Percentiles rank a stretch among this genome's conserved stretches.
phyloP scores from a whole-genome alignment of 1,140 invertebrate genomes.

The Ceratina australensis region DNA sequence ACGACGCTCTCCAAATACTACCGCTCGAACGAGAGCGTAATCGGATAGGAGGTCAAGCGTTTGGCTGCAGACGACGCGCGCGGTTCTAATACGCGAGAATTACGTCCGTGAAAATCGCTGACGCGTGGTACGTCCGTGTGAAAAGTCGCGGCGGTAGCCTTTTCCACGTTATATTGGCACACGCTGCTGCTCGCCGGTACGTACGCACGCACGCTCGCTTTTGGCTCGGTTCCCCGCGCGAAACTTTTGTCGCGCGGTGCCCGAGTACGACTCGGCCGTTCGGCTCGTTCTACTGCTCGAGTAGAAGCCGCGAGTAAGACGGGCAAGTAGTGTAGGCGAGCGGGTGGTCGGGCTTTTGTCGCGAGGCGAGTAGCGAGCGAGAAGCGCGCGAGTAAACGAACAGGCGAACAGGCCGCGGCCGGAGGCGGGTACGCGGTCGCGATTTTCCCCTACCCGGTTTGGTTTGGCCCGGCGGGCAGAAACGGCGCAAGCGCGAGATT shows the following conservation, averaged over 20 bases:
- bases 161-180: conserved; percentile 15
- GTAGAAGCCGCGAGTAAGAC: conserved; percentile 38
- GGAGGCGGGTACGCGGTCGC: conserved; percentile 67
- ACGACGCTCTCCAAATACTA: background rate
- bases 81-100: background rate
- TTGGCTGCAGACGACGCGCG: background rate
- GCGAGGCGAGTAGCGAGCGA: conserved; percentile 36
- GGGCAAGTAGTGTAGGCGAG: conserved; percentile 65
- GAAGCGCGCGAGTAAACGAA: conserved; percentile 47
- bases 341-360: conserved; percentile 66
- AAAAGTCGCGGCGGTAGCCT: background rate
- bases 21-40: background rate
- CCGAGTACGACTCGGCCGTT: too few species aligned
- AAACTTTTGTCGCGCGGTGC: conserved; percentile 28
- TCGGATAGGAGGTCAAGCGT: conserved; percentile 4
- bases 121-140: background rate
- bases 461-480: conserved; percentile 37
- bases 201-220: background rate
- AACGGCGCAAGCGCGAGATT: conserved; percentile 65
- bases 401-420: conserved; percentile 59
- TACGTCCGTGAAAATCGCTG: conserved; percentile 24
- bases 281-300: background rate
- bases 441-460: conserved; percentile 41
- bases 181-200: background rate
- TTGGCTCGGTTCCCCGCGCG: background rate